Conservation (phyloP, 2,113 vertebrate species). For the Crotalus helleri region DNA sequence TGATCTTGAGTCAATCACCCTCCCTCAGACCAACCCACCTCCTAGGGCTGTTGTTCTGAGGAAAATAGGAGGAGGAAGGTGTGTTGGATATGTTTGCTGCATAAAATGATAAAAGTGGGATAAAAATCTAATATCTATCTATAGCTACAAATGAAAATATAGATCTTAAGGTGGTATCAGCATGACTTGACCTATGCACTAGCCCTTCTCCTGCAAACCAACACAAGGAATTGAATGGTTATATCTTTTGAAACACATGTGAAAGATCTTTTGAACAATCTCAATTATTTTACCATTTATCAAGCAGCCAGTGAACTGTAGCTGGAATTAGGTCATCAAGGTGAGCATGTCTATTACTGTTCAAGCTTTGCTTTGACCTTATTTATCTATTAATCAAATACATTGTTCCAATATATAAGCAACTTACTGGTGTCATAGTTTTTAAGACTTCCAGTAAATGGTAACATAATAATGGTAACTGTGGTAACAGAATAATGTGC, state of each 20-base stretch:
- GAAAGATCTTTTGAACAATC: not conserved
- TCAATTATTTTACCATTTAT: not conserved
- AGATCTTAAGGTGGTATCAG: not conserved
- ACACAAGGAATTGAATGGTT: not conserved
- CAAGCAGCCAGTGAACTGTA: not conserved
- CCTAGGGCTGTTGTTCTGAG: not conserved
- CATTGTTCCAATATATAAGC: not conserved
- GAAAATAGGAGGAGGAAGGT: not conserved
- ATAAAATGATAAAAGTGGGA: not conserved
- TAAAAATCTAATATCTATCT: not conserved
- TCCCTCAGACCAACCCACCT: not conserved
- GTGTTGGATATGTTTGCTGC: not conserved
- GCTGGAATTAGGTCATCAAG: not conserved
- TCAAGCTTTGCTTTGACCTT: not conserved
- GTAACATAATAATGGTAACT: not conserved
- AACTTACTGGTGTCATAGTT: not conserved
- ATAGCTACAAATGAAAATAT: not conserved
- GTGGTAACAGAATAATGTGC: not conserved
- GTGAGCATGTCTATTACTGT: not conserved
- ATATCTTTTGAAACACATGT: not conserved
- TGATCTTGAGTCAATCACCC: not conserved
- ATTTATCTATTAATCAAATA: not conserved
- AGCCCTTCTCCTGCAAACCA: fast-evolving
- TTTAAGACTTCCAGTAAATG: not conserved
- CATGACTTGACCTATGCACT: fast-evolving